A percentile compares a stretch with the other conserved stretches of the same genome.
Conservation (phyloP, 2,113 vertebrate species). For the Elanoides forficatus region DNA sequence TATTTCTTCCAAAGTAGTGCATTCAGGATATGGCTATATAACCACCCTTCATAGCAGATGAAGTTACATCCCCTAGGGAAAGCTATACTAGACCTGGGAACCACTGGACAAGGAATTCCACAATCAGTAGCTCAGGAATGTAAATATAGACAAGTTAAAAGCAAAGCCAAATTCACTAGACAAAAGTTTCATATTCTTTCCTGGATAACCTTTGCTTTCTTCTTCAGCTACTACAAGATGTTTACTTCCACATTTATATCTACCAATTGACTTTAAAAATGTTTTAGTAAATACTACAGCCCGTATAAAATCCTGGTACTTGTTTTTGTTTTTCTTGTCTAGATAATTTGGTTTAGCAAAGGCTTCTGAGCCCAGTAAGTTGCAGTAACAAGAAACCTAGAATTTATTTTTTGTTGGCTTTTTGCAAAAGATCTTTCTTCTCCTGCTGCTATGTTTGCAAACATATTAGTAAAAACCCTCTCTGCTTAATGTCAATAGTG, state of each 20-base stretch:
- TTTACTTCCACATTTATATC: not conserved
- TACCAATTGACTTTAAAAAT: not conserved
- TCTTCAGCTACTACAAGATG: not conserved
- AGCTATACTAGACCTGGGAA: conserved; percentile 20
- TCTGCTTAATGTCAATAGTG: not conserved
- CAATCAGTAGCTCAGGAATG: conserved; percentile 46
- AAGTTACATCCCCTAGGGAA: conserved; percentile 56
- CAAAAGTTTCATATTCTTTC: not conserved
- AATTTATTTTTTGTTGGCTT: not conserved
- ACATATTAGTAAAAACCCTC: not conserved
- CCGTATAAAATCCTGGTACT: not conserved
- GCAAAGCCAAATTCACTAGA: not conserved
- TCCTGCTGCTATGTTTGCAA: not conserved
- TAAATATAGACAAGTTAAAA: conserved; percentile 47
- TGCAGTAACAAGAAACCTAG: not conserved
- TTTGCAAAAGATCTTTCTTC: not conserved
- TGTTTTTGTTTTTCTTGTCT: not conserved
- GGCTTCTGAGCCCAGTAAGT: not conserved
- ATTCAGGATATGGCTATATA: not conserved
- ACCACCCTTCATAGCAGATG: conserved; percentile 6
- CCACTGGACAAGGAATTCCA: conserved; percentile 36
- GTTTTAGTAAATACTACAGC: not conserved
- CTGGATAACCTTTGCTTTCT: not conserved
- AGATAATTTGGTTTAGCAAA: not conserved
- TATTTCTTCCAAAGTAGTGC: not conserved